Conservation (phyloP, 2,888 invertebrate genomes). For the Nephrotoma appendiculata region DNA sequence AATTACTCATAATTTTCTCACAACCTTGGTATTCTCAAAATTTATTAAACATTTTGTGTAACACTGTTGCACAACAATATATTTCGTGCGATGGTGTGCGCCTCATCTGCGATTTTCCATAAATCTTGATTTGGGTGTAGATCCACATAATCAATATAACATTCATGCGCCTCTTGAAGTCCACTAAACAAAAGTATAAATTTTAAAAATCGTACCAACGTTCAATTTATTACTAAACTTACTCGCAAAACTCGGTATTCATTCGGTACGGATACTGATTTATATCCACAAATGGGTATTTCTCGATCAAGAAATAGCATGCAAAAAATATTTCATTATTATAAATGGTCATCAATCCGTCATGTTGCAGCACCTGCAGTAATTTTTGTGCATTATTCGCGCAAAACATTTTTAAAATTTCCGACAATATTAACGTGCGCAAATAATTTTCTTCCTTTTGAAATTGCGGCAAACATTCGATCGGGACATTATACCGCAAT, state of each 20-base stretch:
- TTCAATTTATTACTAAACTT: neutral
- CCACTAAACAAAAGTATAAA: neutral
- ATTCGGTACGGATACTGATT: neutral
- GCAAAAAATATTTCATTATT: neutral
- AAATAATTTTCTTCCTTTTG: neutral
- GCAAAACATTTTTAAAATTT: neutral
- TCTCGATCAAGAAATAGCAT: neutral
- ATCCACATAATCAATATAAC: neutral
- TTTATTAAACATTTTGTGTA: neutral
- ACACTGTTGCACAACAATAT: neutral
- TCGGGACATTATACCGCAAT: neutral
- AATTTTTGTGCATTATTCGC: neutral
- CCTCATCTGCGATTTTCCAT: neutral
- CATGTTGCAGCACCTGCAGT: neutral
- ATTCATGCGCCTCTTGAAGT: neutral
- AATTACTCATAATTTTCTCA: no score
- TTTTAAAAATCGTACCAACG: no score
- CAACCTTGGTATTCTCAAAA: no score
- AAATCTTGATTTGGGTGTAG: neutral
- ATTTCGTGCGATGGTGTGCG: neutral
- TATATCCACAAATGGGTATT: neutral
- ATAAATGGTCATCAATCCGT: neutral
- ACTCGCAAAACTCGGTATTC: neutral
- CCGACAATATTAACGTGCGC: neutral
- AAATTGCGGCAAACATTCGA: neutral